Evolutionary conservation across 2,888 invertebrate species (phyloP), one percentile per base, ranked within the genome.

Genomic region (Leptinotarsa rubiginosa): DNA sequence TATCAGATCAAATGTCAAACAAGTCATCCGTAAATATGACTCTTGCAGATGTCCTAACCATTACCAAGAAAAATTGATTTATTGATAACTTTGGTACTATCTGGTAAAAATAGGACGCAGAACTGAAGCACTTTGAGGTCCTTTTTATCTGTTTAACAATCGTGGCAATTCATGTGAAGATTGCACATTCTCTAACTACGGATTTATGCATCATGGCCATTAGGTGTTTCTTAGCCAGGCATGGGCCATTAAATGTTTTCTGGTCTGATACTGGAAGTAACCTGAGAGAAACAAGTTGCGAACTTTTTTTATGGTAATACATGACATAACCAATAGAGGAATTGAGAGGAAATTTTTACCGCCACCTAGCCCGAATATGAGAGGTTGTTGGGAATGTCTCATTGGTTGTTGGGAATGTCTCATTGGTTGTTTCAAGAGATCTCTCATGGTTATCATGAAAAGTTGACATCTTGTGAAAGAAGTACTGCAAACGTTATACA

Each of bases 311-410:
- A 25, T 25, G 15, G 52, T 68, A 3, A 25, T 50, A 16, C 2
- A 68, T 16, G 50, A 22, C 31, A 68, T 68, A 54, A 22, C 68
- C 10, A 52, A 50, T 12, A 68, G 50, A 16, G 31, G 54, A 68
- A 59, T 59, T 22, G 5, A 59, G 0, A 15, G 7, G 25, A 59
- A 22, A 3, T 4, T 25, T 52, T 52, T 52, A 10, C 66, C 20
- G 12, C 66, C 66, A 18, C 18, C 25, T 12, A 25, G 22, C 10
- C 20, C 65, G 16, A 20, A 65, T 47, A 65, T 4, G 18, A 18
- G 18, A n/a, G 52, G 52, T n/a, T 54, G 20, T 54, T 67, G 52
- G 22, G 67, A 67, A 50, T 1, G 25, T 16, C 31, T 68, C 10
- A 52, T 67, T 20, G 49, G 52, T 10, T 49, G 18, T 15, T 47